A percentile compares a stretch with the other conserved stretches of the same genome.
These are phyloP conservation scores for Tangara arthus DNA, from an alignment of 2,797 vertebrate species.

Conservation along the genomic window DNA sequence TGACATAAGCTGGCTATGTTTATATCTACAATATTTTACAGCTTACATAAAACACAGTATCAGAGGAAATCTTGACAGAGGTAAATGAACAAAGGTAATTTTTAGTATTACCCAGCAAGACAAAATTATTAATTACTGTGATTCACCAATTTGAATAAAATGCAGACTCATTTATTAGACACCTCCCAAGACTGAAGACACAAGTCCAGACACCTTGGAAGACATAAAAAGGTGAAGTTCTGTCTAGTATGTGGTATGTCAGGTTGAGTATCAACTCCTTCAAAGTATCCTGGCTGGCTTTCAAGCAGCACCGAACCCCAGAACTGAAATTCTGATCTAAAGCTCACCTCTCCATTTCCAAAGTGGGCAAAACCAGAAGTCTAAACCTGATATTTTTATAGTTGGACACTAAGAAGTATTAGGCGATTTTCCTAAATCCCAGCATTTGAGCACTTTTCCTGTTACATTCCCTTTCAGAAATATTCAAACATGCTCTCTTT, in stretches of 20 bases:
- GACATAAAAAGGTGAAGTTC: background rate
- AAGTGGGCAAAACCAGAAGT: background rate
- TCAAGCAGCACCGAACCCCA: fast-evolving
- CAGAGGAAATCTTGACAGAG: background rate
- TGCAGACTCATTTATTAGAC: background rate
- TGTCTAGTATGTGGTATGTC: background rate
- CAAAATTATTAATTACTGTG: background rate
- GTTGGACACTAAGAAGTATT: background rate
- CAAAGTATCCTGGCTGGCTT: background rate
- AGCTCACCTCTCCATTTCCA: background rate
- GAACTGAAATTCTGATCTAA: background rate
- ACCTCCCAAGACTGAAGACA: background rate
- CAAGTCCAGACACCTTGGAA: background rate
- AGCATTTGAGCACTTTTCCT: background rate
- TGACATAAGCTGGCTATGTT: background rate
- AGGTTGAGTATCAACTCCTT: background rate
- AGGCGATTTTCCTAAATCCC: background rate
- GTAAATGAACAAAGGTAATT: background rate
- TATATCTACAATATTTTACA: background rate
- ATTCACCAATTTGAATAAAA: slow-evolving; percentile 31
- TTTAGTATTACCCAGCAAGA: background rate
- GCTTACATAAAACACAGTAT: background rate
- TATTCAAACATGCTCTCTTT: background rate
- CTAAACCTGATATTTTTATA: background rate
- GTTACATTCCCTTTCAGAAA: background rate